phyloP scores from a whole-genome alignment of 2,888 invertebrate genomes.

The Drosophila neutralis region DNA sequence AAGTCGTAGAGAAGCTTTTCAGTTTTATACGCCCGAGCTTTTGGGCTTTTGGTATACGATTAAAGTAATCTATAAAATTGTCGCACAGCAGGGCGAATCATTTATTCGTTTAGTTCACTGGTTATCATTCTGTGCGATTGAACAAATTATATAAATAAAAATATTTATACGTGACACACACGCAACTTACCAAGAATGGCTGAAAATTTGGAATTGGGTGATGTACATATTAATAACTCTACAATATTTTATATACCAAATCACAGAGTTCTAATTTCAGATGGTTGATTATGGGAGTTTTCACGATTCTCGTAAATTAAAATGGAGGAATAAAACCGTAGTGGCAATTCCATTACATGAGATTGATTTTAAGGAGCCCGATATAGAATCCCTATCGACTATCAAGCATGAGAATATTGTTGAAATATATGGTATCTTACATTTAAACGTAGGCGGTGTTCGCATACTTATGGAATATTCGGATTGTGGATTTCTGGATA shows the following conservation, averaged over 20 bases:
- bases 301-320: not conserved
- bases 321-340: not conserved
- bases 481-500: not conserved
- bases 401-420: not conserved
- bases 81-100: not conserved
- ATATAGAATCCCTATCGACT: not conserved
- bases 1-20: not conserved
- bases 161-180: not conserved
- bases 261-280: too few species aligned
- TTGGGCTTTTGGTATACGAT: not conserved
- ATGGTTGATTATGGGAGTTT: not conserved
- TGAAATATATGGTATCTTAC: not conserved
- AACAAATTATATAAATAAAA: not conserved
- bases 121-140: not conserved
- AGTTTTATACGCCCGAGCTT: not conserved
- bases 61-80: not conserved
- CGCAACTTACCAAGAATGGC: not conserved
- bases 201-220: not conserved
- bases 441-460: too few species aligned
- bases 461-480: not conserved
- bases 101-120: not conserved
- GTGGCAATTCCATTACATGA: not conserved
- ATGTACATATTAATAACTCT: too few species aligned
- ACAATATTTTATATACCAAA: too few species aligned
- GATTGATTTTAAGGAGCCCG: not conserved